Conservation (phyloP, 2,888 invertebrate species). For the Bellardia bayeri region DNA sequence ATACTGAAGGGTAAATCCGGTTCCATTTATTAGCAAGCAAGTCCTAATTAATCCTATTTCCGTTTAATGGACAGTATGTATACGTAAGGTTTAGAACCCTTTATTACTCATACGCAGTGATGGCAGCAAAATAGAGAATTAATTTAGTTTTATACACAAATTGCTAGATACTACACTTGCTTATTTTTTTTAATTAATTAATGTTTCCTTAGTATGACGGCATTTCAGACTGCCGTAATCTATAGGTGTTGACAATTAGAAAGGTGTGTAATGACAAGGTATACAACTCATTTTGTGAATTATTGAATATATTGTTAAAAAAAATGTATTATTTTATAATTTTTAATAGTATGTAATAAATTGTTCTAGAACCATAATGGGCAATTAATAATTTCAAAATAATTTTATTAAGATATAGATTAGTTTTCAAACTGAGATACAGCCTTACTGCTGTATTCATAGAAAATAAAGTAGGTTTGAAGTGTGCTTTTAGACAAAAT, state of each 20-base stretch:
- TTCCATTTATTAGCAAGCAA: not conserved
- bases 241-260: not conserved
- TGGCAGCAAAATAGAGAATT: not conserved
- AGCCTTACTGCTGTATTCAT: too few species aligned
- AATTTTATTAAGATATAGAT: too few species aligned
- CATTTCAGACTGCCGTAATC: not conserved
- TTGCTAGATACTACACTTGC: not conserved
- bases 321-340: too few species aligned
- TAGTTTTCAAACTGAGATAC: too few species aligned
- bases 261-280: not conserved
- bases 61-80: not conserved
- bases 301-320: too few species aligned
- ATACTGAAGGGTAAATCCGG: not conserved
- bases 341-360: too few species aligned
- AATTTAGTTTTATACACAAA: not conserved
- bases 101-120: not conserved
- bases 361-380: too few species aligned
- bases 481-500: too few species aligned
- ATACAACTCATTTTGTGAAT: not conserved
- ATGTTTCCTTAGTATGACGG: not conserved
- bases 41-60: slow-evolving; percentile 9
- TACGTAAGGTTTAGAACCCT: not conserved
- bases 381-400: too few species aligned
- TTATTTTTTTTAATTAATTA: not conserved
- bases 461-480: too few species aligned